Evolutionary conservation across 1,140 invertebrate genomes (phyloP), one percentile per base, ranked within the genome.

Genomic region (Littorina saxatilis): DNA sequence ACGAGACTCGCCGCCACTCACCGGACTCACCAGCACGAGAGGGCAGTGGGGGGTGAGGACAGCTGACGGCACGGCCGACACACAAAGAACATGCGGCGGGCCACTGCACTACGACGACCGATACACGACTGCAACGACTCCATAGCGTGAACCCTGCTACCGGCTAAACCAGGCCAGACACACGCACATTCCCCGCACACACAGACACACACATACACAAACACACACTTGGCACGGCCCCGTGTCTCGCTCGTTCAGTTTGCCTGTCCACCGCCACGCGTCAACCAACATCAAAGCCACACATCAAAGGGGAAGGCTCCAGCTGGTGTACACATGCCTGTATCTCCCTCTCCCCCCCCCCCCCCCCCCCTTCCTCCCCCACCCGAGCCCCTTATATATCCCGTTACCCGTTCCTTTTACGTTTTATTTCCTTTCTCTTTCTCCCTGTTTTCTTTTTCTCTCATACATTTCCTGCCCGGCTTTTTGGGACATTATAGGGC

Each of bases 31-130:
- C n/a, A n/a, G n/a, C n/a, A n/a, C n/a, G 27, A 13, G 61, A 63
- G 29, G 4, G 29, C 27, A 27, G 61, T 5, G 29, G 61, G 29
- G n/a, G 27, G 61, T 27, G 61, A 15, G 35, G 35, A 32, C 61
- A 32, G 27, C 11, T 27, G 23, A 66, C 32, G 66, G 35, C 66
- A 68, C 66, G 35, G 35, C 35, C 11, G 2, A 68, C 66, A 68
- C 66, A 68, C 66, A 68, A 68, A 68, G 66, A 68, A 68, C 66
- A 39, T 39, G 35, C n/a, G n/a, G n/a, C n/a, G n/a, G n/a, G n/a
- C n/a, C n/a, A n/a, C n/a, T n/a, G n/a, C n/a, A n/a, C n/a, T n/a
- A n/a, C n/a, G n/a, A n/a, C n/a, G n/a, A 17, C 66, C 66, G 39
- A 32, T 68, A 35, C 66, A 40, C 66, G 11, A 35, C 37, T 35